phyloP scores from a whole-genome alignment of 2,797 vertebrate species.

The Miichthys miiuy region DNA sequence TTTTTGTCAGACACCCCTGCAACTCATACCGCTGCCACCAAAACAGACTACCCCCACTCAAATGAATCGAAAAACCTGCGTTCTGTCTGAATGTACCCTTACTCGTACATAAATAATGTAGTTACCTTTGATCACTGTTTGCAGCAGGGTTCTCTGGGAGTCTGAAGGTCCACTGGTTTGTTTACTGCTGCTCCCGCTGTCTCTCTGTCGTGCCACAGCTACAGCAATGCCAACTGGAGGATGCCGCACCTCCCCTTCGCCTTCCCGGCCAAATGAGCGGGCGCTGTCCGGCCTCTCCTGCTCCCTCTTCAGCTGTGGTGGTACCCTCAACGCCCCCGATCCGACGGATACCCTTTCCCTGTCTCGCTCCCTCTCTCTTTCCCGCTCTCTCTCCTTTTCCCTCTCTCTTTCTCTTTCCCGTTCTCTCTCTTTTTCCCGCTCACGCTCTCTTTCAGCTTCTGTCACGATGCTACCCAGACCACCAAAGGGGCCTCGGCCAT shows the following conservation, averaged over 20 bases:
- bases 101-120: neutral
- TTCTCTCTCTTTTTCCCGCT: conserved; percentile 81
- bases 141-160: conserved; percentile 87
- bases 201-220: conserved; percentile 96
- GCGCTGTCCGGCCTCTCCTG: conserved; percentile 94
- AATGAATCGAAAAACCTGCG: too few species aligned
- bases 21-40: too few species aligned
- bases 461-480: conserved; percentile 89
- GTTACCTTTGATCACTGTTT: conserved; percentile 91
- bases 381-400: conserved; percentile 74
- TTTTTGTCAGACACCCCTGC: too few species aligned
- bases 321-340: conserved; percentile 86
- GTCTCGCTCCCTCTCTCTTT: conserved; percentile 71
- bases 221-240: conserved; percentile 97
- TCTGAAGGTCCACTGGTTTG: conserved; percentile 85
- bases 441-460: conserved; percentile 64
- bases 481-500: conserved; percentile 91
- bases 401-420: conserved; percentile 71
- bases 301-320: conserved; percentile 92
- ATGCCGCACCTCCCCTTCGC: conserved; percentile 94
- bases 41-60: too few species aligned
- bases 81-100: too few species aligned
- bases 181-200: conserved; percentile 87
- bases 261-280: conserved; percentile 93
- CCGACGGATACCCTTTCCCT: conserved; percentile 81